These are phyloP conservation scores for Ammodytes dubius DNA, from an alignment of 2,113 vertebrate genomes.

Conservation along the genomic window DNA sequence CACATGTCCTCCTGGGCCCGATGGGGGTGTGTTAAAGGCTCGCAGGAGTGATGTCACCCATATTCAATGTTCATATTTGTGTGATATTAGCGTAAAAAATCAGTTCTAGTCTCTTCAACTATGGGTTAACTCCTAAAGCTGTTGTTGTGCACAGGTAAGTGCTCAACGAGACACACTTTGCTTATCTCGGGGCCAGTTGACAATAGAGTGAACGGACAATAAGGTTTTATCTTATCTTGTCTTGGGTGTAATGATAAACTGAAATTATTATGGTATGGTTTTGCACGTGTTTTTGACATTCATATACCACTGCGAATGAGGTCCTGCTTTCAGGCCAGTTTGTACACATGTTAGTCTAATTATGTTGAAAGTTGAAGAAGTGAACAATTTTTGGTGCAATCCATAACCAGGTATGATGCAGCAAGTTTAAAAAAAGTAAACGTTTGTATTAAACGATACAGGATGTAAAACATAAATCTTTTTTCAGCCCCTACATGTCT, in stretches of 20 bases:
- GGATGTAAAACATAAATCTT: too few species aligned
- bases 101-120: not conserved
- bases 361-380: not conserved
- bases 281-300: not conserved
- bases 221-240: too few species aligned
- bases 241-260: not conserved
- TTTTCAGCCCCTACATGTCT: not conserved
- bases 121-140: not conserved
- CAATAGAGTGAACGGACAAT: too few species aligned
- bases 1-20: conserved; percentile 69
- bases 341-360: not conserved
- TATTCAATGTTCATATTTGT: conserved; percentile 50
- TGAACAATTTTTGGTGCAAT: not conserved
- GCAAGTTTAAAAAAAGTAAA: not conserved
- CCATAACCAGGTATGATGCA: not conserved
- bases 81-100: conserved; percentile 28
- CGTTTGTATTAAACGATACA: too few species aligned
- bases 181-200: not conserved
- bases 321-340: not conserved
- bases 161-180: not conserved
- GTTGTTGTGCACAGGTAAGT: not conserved
- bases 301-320: too few species aligned
- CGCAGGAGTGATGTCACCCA: conserved; percentile 47
- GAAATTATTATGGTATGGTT: not conserved
- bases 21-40: conserved; percentile 50